These are phyloP conservation scores for Vanacampus margaritifer DNA, from an alignment of 2,113 vertebrate genomes.

Conservation along the genomic window DNA sequence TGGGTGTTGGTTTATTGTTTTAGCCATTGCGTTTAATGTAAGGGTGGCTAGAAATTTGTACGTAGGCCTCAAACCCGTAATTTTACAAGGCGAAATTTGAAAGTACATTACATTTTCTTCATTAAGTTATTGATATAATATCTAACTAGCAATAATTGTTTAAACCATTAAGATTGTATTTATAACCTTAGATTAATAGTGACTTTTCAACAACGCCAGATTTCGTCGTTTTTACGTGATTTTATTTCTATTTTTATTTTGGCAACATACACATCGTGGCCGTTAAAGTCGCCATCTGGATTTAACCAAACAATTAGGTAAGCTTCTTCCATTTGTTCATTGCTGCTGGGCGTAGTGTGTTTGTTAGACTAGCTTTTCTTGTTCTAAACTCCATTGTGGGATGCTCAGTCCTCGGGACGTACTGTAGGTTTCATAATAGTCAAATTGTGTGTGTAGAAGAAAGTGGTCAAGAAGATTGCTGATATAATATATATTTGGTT, in stretches of 20 bases:
- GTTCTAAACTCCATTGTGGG: background rate
- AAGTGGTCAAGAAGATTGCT: background rate
- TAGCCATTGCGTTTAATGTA: no score
- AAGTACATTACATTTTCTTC: background rate
- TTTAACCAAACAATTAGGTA: conserved; percentile 8
- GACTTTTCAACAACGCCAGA: background rate
- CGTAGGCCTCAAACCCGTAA: conserved; percentile 32
- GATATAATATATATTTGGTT: background rate
- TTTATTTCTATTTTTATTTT: background rate
- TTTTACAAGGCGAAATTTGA: background rate
- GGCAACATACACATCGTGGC: background rate
- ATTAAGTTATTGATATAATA: background rate
- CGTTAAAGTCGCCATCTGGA: conserved; percentile 8
- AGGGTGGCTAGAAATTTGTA: conserved; percentile 4
- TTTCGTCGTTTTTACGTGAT: background rate
- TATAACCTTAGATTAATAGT: background rate
- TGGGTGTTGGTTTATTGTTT: background rate
- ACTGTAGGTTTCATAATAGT: no score
- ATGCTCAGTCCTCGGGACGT: background rate
- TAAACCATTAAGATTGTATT: background rate
- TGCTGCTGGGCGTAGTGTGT: background rate
- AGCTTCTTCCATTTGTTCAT: background rate
- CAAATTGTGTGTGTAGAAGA: no score
- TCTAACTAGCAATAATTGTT: no score
- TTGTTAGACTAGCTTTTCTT: background rate